phyloP scores from a whole-genome alignment of 2,113 vertebrate genomes.

The Danio rerio region GRCz12tu NC_133199.1:4974501-4975000 shows the following conservation, averaged over 20 bases:
- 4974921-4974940: slow-evolving; percentile 62
- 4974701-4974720: too few species aligned
- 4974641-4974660: too few species aligned
- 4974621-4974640: too few species aligned
- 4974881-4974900: slow-evolving; percentile 55
- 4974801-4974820: background rate
- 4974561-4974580: too few species aligned
- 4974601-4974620: too few species aligned
- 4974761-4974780: background rate
- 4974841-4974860: slow-evolving; percentile 45
- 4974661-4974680: too few species aligned
- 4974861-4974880: slow-evolving; percentile 56
- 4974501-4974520: too few species aligned
- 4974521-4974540: too few species aligned
- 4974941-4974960: slow-evolving; percentile 26
- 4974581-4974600: too few species aligned
- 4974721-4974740: background rate
- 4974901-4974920: slow-evolving; percentile 61
- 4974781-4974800: background rate
- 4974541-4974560: too few species aligned
- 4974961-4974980: slow-evolving; percentile 5
- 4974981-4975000: background rate
- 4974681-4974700: too few species aligned
- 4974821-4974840: slow-evolving; percentile 38
- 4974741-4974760: slow-evolving; percentile 20